Evolutionary conservation across 1,140 invertebrate genomes (phyloP).

Genomic region (Caenorhabditis inopinata): DNA sequence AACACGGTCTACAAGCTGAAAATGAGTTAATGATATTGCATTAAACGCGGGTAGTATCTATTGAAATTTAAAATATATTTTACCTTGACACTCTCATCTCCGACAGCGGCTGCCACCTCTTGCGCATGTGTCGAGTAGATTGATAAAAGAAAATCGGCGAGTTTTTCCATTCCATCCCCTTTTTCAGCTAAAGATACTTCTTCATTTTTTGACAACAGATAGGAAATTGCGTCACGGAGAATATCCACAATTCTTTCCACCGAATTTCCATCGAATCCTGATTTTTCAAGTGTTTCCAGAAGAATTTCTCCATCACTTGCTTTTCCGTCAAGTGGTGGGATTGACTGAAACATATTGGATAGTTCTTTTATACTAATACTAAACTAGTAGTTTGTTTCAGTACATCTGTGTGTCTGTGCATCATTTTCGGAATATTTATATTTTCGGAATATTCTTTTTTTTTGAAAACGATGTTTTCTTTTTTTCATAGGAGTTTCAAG

Average conservation of each 20-base stretch:
- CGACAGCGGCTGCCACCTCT: not conserved
- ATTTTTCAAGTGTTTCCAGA: not conserved
- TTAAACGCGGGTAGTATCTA: too few species aligned
- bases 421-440: too few species aligned
- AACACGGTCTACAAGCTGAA: not conserved
- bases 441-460: too few species aligned
- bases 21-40: not conserved
- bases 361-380: not conserved
- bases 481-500: too few species aligned
- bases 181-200: conserved; percentile 21
- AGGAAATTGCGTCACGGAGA: conserved; percentile 1
- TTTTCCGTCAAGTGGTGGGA: not conserved
- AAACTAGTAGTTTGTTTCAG: too few species aligned
- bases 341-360: not conserved
- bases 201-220: conserved; percentile 17
- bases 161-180: conserved; percentile 23
- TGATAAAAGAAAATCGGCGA: not conserved
- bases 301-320: not conserved
- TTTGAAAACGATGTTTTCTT: too few species aligned
- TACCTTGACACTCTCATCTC: not conserved
- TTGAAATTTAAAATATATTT: not conserved
- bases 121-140: not conserved
- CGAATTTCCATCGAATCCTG: conserved; percentile 5
- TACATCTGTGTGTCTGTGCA: too few species aligned
- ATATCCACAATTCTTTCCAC: not conserved